Conservation (phyloP, 2,113 vertebrate species). For the Danio rerio region GRCz12tu NC_133196.1:41073501-41074000, state of each 20-base stretch:
- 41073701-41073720: neutral
- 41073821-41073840: conserved; percentile 93
- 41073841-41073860: conserved; percentile 94
- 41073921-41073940: neutral
- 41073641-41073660: too few species aligned
- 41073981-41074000: too few species aligned
- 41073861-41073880: conserved; percentile 93
- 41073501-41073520: conserved; percentile 29
- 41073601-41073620: neutral
- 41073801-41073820: conserved; percentile 92
- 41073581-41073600: neutral
- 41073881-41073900: conserved; percentile 92
- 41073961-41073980: too few species aligned
- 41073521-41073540: conserved; percentile 15
- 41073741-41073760: neutral
- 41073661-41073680: neutral
- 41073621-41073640: neutral
- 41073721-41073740: neutral
- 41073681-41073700: neutral
- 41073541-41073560: neutral
- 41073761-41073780: conserved; percentile 59
- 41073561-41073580: neutral
- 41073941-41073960: too few species aligned
- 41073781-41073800: conserved; percentile 83
- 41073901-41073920: conserved; percentile 83